phyloP scores from a whole-genome alignment of 2,797 vertebrate species.

The Oreochromis mossambicus region DNA sequence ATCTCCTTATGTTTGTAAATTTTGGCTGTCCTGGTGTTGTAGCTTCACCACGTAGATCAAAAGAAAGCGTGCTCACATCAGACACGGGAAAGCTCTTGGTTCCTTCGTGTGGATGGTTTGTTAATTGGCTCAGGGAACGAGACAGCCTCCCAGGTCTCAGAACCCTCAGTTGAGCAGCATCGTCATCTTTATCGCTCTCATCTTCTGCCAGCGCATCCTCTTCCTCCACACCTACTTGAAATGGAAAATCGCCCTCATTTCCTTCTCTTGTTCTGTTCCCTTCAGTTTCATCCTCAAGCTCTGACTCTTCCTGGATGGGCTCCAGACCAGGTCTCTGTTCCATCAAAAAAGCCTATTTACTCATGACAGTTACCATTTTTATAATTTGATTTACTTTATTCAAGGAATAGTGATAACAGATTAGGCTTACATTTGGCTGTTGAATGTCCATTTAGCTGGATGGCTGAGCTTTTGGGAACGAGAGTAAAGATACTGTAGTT shows the following conservation, averaged over 20 bases:
- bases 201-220: not conserved
- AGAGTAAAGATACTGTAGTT: not conserved
- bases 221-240: not conserved
- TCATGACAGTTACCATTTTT: not conserved
- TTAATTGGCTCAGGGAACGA: not conserved
- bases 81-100: not conserved
- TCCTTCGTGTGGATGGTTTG: not conserved
- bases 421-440: conserved; percentile 34
- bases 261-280: not conserved
- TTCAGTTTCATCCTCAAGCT: conserved; percentile 8
- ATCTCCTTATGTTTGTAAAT: not conserved
- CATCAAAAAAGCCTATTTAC: not conserved
- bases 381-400: not conserved
- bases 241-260: not conserved
- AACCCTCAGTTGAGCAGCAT: not conserved
- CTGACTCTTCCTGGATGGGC: conserved; percentile 53
- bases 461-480: not conserved
- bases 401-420: not conserved
- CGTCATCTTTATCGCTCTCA: conserved; percentile 5
- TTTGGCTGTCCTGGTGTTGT: not conserved
- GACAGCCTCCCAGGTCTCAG: not conserved
- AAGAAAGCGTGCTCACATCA: not conserved
- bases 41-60: not conserved
- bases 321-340: conserved; percentile 10
- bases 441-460: conserved; percentile 23